Evolutionary conservation across 2,888 invertebrate genomes (phyloP), one percentile per base, ranked within the genome.

Genomic region (Idaea aversata): DNA sequence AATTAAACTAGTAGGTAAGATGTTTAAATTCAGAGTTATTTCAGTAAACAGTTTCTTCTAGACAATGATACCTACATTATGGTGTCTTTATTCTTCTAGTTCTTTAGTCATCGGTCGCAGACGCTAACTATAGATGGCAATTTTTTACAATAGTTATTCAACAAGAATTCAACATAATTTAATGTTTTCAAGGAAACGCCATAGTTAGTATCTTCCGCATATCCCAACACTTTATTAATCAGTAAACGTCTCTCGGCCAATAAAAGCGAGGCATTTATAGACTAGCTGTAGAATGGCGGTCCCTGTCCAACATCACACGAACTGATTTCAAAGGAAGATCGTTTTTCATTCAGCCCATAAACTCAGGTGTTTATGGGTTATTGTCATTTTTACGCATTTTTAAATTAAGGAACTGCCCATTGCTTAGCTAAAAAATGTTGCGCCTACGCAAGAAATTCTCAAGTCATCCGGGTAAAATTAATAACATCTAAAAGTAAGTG

Each of bases 261-360:
- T 92, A 91, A 91, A 91, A 90, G 81, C 78, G 79, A 79, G 86
- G 85, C 90, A 83, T 91, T 91, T 90, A 92, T 91, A 90, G 89
- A 88, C 86, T 83, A 77, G 81, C 82, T 84, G 86, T 88, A 89
- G 87, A 90, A 91, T 88, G 83, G 86, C 83, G 79, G 80, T 77
- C 79, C 81, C 84, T 82, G 84, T 82, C 85, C 78, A 82, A 90
- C 90, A 88, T 93, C 90, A 91, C 85, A 92, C 84, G 81, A 84
- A 85, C 83, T 79, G 83, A 86, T 90, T 88, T 91, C 89, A 91
- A 91, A 90, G 88, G 84, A 79, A 78, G 79, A 77, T 83, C 86
- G 87, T 91, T 90, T 86, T 88, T 90, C 89, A 90, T 84, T 85
- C 74, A 78, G 75, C 72, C 82, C 77, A 86, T 90, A 89, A 88